Evolutionary conservation across 2,113 vertebrate species (phyloP).

Genomic region (Apodemus sylvaticus): DNA sequence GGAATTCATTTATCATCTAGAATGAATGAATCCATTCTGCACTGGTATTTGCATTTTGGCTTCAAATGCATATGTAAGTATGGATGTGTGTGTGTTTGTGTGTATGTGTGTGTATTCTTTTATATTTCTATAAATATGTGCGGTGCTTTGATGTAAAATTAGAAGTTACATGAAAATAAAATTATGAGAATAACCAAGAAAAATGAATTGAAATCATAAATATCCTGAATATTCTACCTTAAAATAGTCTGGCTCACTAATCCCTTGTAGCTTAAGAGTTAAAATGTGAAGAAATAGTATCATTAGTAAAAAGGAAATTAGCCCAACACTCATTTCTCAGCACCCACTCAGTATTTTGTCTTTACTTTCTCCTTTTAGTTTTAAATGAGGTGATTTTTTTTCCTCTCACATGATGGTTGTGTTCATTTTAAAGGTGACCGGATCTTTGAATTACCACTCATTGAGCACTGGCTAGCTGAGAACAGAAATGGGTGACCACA

Average conservation of each 20-base stretch:
- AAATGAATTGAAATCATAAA: not conserved
- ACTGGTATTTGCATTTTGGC: too few species aligned
- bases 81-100: too few species aligned
- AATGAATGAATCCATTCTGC: too few species aligned
- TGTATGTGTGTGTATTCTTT: not conserved
- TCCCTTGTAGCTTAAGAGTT: not conserved
- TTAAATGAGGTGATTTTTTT: not conserved
- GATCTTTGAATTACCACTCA: not conserved
- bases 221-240: not conserved
- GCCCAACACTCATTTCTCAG: rapidly evolving
- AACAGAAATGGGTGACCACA: not conserved
- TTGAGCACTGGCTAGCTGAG: not conserved
- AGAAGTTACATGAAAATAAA: not conserved
- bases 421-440: not conserved
- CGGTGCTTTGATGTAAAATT: not conserved
- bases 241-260: not conserved
- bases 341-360: not conserved
- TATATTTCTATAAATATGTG: not conserved
- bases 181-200: not conserved
- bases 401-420: not conserved
- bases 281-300: not conserved
- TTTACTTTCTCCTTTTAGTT: not conserved
- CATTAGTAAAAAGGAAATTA: not conserved
- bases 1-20: too few species aligned
- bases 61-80: too few species aligned